Conservation (phyloP, 2,888 invertebrate species). For the Aethes cnicana region DNA sequence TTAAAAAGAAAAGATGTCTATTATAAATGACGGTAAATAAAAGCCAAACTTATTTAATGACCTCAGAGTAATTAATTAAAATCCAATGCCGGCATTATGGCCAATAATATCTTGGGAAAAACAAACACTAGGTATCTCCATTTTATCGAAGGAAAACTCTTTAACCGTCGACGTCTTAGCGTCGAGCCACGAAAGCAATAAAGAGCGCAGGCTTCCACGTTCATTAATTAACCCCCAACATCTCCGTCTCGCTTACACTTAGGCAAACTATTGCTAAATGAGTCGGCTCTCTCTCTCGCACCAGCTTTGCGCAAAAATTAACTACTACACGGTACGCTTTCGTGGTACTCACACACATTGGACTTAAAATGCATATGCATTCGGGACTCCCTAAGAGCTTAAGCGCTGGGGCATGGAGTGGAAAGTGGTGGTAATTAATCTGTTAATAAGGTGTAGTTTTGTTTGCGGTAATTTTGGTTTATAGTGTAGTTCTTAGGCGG, state of each 20-base stretch:
- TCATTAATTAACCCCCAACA: constrained; percentile 81
- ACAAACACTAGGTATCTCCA: constrained; percentile 52
- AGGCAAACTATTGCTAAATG: constrained; percentile 76
- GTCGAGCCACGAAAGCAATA: constrained; percentile 82
- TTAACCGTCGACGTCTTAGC: constrained; percentile 78
- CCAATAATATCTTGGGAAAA: constrained; percentile 46
- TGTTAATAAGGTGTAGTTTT: constrained; percentile 62
- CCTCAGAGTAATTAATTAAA: constrained; percentile 11
- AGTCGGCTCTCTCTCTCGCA: constrained; percentile 69
- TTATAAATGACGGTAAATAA: constrained; percentile 2
- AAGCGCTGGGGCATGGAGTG: constrained; percentile 47
- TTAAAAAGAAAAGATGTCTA: background rate
- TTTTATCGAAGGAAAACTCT: constrained; percentile 77
- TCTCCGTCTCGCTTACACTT: constrained; percentile 66
- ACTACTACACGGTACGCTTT: constrained; percentile 76
- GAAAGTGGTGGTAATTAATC: constrained; percentile 65
- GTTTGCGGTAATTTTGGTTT: constrained; percentile 49
- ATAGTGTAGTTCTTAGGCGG: constrained; percentile 48
- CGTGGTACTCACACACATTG: constrained; percentile 67
- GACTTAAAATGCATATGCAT: constrained; percentile 76
- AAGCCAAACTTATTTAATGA: constrained; percentile 11
- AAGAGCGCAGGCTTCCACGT: constrained; percentile 83
- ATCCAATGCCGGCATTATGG: constrained; percentile 16
- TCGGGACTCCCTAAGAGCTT: constrained; percentile 47
- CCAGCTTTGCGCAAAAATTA: constrained; percentile 83